Evolutionary conservation across 2,797 vertebrate species (phyloP).

Genomic region (Gallinago stenura): DNA sequence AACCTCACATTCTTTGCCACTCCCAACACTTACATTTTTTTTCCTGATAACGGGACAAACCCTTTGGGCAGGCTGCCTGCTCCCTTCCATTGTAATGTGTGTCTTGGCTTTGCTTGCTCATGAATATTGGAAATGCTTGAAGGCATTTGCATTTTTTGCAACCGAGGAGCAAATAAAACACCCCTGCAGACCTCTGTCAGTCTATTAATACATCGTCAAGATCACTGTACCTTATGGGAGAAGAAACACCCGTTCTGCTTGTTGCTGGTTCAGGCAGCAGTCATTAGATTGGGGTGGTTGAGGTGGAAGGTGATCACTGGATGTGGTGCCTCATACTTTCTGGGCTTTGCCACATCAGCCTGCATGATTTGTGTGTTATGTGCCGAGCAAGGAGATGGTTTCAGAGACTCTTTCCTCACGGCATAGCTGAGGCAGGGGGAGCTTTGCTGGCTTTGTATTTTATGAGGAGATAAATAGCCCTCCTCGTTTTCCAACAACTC

Average conservation of each 20-base stretch:
- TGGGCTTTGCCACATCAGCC: not conserved
- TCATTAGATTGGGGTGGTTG: not conserved
- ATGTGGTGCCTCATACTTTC: not conserved
- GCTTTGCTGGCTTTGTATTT: not conserved
- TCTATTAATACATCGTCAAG: not conserved
- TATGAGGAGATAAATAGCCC: not conserved
- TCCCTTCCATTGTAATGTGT: fast-evolving
- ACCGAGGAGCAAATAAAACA: not conserved
- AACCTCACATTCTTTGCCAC: not conserved
- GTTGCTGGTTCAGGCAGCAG: not conserved
- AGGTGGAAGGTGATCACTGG: not conserved
- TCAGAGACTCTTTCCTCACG: not conserved
- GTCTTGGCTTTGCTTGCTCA: not conserved
- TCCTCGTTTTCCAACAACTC: not conserved
- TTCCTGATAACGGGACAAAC: not conserved
- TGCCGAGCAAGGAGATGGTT: not conserved
- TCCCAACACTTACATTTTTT: not conserved
- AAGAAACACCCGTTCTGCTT: not conserved
- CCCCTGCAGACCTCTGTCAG: not conserved
- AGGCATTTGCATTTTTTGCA: not conserved
- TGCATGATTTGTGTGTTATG: not conserved
- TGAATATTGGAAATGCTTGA: not conserved
- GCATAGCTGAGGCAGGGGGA: not conserved
- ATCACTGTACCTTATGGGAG: not conserved
- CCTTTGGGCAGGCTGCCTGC: not conserved